Evolutionary conservation across 53 echinoderm and acorn worm genomes (phyloP).

Genomic region (Pentamera pediparva): DNA sequence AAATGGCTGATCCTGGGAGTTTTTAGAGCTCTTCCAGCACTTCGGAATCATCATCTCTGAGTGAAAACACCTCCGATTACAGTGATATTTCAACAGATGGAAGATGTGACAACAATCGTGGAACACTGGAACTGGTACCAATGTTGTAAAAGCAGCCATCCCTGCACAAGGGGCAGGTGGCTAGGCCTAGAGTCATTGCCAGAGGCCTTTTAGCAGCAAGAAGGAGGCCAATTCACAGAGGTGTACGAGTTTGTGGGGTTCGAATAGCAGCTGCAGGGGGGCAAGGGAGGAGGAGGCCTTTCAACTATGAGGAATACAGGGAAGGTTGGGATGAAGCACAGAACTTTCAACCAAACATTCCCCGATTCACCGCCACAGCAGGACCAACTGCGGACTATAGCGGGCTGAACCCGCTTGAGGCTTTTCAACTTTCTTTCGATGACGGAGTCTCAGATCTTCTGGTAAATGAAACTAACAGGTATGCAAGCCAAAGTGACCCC

Average conservation of each 20-base stretch:
- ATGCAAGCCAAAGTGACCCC: neutral
- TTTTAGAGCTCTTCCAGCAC: neutral
- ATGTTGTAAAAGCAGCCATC: neutral
- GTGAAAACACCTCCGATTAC: neutral
- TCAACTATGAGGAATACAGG: neutral
- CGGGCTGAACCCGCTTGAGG: neutral
- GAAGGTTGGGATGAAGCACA: neutral
- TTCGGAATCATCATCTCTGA: neutral
- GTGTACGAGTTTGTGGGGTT: neutral
- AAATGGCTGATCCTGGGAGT: neutral
- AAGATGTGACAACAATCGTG: neutral
- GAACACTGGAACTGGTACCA: neutral
- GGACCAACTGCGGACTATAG: neutral
- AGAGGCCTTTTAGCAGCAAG: neutral
- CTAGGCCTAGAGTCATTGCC: neutral
- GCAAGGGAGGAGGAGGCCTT: neutral
- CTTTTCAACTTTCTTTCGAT: neutral
- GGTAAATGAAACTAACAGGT: neutral
- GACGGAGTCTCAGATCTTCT: neutral
- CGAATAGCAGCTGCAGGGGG: neutral
- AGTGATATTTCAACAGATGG: neutral
- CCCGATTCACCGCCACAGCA: neutral
- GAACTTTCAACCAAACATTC: neutral
- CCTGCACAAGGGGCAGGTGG: neutral
- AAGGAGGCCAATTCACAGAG: neutral